Conservation (phyloP, 2,113 vertebrate species). For the Coryphaenoides rupestris region DNA sequence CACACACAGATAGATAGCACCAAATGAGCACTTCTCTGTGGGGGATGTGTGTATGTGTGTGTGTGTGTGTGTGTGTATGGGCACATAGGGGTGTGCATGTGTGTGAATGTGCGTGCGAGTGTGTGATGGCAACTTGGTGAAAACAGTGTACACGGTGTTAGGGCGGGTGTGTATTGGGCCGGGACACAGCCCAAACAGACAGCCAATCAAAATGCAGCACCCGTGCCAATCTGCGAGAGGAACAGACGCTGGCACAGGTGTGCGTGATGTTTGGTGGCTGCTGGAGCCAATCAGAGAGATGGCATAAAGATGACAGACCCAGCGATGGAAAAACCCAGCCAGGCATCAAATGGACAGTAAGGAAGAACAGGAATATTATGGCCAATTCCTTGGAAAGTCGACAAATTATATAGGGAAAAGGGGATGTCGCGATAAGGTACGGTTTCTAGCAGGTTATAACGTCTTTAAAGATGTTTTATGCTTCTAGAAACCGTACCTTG, state of each 20-base stretch:
- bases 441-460: slow-evolving; percentile 10
- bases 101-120: slow-evolving; percentile 23
- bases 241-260: slow-evolving; percentile 75
- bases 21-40: slow-evolving; percentile 21
- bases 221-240: slow-evolving; percentile 59
- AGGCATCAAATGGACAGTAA: slow-evolving; percentile 37
- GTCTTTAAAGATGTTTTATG: not conserved
- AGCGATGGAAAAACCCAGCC: slow-evolving; percentile 42
- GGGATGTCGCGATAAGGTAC: slow-evolving; percentile 37
- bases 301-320: slow-evolving; percentile 41
- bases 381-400: slow-evolving; percentile 54
- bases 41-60: slow-evolving; percentile 2
- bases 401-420: slow-evolving; percentile 34
- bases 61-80: slow-evolving; percentile 9
- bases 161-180: slow-evolving; percentile 34
- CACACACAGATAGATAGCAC: slow-evolving; percentile 34
- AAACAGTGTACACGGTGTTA: slow-evolving; percentile 17
- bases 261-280: slow-evolving; percentile 56
- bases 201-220: slow-evolving; percentile 57
- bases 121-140: slow-evolving; percentile 24
- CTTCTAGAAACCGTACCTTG: not conserved
- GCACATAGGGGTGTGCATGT: not conserved
- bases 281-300: slow-evolving; percentile 48
- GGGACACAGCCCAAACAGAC: slow-evolving; percentile 24
- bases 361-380: slow-evolving; percentile 51